Conservation (phyloP, 2,888 invertebrate genomes). For the Oscheius myriophilus region DNA sequence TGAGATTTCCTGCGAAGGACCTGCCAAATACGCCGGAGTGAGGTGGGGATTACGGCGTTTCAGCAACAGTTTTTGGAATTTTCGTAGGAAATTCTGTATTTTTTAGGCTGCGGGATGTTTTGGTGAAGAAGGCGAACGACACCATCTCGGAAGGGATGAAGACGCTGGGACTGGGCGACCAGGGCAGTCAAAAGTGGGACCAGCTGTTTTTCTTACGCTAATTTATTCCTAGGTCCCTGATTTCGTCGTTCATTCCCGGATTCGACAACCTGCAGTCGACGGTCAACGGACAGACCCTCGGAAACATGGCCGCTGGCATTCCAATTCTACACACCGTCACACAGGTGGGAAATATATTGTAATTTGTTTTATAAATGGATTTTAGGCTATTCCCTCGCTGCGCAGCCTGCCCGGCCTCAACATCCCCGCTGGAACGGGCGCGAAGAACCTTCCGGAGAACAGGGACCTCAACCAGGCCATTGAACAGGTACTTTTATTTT, state of each 20-base stretch:
- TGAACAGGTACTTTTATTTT: constrained; percentile 55
- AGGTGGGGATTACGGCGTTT: neutral
- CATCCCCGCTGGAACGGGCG: constrained; percentile 27
- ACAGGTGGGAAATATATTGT: constrained; percentile 27
- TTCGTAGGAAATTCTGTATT: no score
- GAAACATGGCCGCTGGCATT: constrained; percentile 29
- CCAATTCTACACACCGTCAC: constrained; percentile 55
- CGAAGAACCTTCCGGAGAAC: constrained; percentile 35
- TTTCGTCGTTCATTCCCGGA: constrained; percentile 54
- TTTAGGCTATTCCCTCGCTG: constrained; percentile 56
- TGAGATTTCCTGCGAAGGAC: constrained; percentile 65
- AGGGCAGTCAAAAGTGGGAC: constrained; percentile 1
- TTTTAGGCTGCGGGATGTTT: constrained; percentile 63
- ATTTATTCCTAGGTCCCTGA: constrained; percentile 30
- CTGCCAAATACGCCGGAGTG: constrained; percentile 51
- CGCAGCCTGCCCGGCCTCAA: constrained; percentile 54
- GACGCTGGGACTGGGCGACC: constrained; percentile 15
- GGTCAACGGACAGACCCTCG: constrained; percentile 14
- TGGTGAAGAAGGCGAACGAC: constrained; percentile 69
- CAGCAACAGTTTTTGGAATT: no score
- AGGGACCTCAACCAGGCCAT: constrained; percentile 53
- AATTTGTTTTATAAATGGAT: neutral
- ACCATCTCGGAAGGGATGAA: constrained; percentile 42
- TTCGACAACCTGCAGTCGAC: constrained; percentile 25
- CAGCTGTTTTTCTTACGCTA: no score